Percentiles rank a stretch among this genome's conserved stretches.
These are phyloP conservation scores for Sphenopsis melanotis DNA, from an alignment of 2,797 vertebrate genomes.

Conservation along the genomic window DNA sequence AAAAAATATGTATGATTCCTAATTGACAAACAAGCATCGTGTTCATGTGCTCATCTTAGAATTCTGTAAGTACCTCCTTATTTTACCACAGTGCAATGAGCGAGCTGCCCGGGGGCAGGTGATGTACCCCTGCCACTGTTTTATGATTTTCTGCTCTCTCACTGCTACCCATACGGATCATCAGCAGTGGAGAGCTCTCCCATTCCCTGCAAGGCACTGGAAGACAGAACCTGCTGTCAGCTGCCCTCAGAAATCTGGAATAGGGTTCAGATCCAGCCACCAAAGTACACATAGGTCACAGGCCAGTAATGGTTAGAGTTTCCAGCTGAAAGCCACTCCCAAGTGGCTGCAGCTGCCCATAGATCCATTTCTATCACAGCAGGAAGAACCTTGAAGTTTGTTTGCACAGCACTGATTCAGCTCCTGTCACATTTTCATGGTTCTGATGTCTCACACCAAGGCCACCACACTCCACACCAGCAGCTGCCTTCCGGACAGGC, in stretches of 20 bases:
- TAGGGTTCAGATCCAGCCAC: neutral
- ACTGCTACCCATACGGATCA: neutral
- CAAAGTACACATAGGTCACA: neutral
- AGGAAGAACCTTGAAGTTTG: neutral
- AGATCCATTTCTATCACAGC: neutral
- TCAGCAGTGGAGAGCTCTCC: neutral
- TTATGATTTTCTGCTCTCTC: neutral
- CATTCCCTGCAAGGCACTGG: neutral
- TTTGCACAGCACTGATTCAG: neutral
- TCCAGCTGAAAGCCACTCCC: neutral
- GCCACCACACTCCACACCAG: neutral
- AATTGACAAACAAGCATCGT: neutral
- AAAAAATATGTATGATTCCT: neutral
- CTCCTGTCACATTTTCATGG: neutral
- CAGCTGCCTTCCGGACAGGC: neutral
- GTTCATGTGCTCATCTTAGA: neutral
- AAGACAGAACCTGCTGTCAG: neutral
- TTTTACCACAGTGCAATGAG: neutral
- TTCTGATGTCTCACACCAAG: neutral
- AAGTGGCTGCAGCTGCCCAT: neutral
- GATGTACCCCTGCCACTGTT: neutral
- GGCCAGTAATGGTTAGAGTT: neutral
- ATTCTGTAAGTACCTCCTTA: neutral
- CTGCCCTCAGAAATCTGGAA: neutral
- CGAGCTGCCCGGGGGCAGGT: rapidly evolving